Evolutionary conservation across 2,888 invertebrate species (phyloP).

Genomic region (Minunthozetes semirufus): DNA sequence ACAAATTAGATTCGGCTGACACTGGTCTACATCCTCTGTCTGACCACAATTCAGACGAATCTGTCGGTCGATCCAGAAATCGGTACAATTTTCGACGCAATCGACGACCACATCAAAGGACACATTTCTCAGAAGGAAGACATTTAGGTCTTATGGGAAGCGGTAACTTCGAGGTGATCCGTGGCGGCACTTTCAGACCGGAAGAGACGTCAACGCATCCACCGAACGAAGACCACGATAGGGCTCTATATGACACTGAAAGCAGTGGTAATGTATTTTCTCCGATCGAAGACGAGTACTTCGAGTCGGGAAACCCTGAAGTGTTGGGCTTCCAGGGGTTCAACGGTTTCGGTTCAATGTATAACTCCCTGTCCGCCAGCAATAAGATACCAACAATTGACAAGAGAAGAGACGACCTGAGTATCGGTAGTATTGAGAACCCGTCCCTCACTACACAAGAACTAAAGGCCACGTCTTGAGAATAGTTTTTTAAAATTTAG

Average conservation of each 20-base stretch:
- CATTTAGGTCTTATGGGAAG: conserved; percentile 35
- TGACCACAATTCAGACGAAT: conserved; percentile 3
- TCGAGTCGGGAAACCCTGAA: conserved; percentile 34
- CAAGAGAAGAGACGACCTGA: conserved; percentile 15
- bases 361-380: conserved; percentile 36
- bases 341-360: conserved; percentile 36
- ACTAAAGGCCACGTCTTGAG: conserved; percentile 33
- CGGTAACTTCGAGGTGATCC: conserved; percentile 38
- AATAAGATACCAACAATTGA: conserved; percentile 19
- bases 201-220: neutral
- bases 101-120: neutral
- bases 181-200: conserved; percentile 36
- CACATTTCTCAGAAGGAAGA: conserved; percentile 14
- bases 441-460: conserved; percentile 30
- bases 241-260: neutral
- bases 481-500: conserved; percentile 18
- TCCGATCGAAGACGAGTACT: conserved; percentile 35
- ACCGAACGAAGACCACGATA: neutral
- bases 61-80: neutral
- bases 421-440: conserved; percentile 33
- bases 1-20: conserved; percentile 19
- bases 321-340: conserved; percentile 39
- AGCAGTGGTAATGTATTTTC: conserved; percentile 27
- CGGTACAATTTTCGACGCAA: conserved; percentile 25
- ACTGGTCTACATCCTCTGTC: neutral